Conservation (phyloP, 2,888 invertebrate species). For the Platynereis dumerilii region DNA sequence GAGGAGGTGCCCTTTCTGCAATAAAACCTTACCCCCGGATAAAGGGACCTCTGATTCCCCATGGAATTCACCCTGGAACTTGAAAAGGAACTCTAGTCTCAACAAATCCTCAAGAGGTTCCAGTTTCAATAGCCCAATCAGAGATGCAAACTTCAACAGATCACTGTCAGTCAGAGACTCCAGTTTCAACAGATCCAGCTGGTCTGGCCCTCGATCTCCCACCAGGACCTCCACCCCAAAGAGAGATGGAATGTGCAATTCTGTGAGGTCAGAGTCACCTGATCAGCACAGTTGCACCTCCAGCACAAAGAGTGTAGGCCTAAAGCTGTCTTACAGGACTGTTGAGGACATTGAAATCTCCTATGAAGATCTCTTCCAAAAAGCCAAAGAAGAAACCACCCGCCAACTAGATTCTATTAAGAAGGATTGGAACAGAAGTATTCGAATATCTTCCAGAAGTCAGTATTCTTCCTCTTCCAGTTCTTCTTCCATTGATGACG, state of each 20-base stretch:
- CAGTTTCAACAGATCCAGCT: slow-evolving; percentile 4
- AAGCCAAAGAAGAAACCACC: background rate
- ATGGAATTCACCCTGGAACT: too few relatives aligned
- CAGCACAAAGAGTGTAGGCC: background rate
- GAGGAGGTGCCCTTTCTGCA: too few relatives aligned
- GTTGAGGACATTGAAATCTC: background rate
- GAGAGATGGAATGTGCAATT: background rate
- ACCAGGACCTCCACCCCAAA: too few relatives aligned
- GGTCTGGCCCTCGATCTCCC: background rate
- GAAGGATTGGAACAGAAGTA: background rate
- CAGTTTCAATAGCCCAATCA: too few relatives aligned
- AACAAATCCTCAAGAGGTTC: too few relatives aligned
- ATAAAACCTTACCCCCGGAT: too few relatives aligned
- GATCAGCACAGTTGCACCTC: background rate
- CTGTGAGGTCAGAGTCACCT: background rate
- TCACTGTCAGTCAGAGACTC: background rate
- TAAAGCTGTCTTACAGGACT: background rate
- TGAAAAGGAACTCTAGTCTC: too few relatives aligned
- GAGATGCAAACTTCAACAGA: too few relatives aligned
- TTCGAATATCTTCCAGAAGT: background rate
- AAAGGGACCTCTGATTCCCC: too few relatives aligned
- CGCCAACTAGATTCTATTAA: background rate
- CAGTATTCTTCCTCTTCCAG: too few relatives aligned
- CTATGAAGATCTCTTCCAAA: background rate
- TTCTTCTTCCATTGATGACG: too few relatives aligned